These are phyloP conservation scores for Apistogramma diplotaenia DNA, from an alignment of 2,113 vertebrate genomes.

Conservation along the genomic window DNA sequence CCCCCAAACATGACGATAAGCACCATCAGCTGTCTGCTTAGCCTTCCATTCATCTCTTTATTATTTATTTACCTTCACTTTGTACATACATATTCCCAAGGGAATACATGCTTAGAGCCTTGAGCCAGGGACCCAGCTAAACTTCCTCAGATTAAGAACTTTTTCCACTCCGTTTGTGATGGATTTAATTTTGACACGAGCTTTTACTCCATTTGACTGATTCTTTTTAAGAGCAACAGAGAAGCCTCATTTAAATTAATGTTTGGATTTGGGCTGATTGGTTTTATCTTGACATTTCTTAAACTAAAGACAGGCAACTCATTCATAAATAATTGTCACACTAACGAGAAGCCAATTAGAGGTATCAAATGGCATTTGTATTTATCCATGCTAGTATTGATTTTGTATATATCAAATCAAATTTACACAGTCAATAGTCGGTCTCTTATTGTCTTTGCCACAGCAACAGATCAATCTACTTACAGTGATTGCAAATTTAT, in stretches of 20 bases:
- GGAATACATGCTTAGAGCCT: slow-evolving; percentile 53
- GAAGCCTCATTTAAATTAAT: slow-evolving; percentile 26
- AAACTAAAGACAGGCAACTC: slow-evolving; percentile 15
- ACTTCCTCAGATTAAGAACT: slow-evolving; percentile 29
- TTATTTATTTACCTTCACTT: slow-evolving; percentile 69
- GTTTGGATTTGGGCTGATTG: slow-evolving; percentile 23
- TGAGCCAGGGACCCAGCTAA: slow-evolving; percentile 33
- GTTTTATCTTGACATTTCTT: slow-evolving; percentile 25
- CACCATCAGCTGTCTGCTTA: slow-evolving; percentile 68
- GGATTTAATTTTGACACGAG: slow-evolving; percentile 22
- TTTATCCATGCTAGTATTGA: slow-evolving; percentile 29
- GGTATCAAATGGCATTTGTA: background rate
- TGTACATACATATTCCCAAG: slow-evolving; percentile 54
- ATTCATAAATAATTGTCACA: slow-evolving; percentile 36
- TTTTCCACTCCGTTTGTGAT: slow-evolving; percentile 38
- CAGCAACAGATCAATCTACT: background rate
- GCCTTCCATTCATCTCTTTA: slow-evolving; percentile 65
- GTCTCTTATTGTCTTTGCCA: slow-evolving; percentile 2
- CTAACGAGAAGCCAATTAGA: slow-evolving; percentile 49
- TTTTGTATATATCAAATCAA: slow-evolving; percentile 35
- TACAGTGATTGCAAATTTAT: background rate
- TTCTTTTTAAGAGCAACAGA: background rate
- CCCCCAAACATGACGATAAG: slow-evolving; percentile 55
- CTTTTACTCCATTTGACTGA: slow-evolving; percentile 24
- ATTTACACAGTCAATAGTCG: slow-evolving; percentile 28